phyloP scores from a whole-genome alignment of 2,797 vertebrate species.

The Thripadectes ignobilis region DNA sequence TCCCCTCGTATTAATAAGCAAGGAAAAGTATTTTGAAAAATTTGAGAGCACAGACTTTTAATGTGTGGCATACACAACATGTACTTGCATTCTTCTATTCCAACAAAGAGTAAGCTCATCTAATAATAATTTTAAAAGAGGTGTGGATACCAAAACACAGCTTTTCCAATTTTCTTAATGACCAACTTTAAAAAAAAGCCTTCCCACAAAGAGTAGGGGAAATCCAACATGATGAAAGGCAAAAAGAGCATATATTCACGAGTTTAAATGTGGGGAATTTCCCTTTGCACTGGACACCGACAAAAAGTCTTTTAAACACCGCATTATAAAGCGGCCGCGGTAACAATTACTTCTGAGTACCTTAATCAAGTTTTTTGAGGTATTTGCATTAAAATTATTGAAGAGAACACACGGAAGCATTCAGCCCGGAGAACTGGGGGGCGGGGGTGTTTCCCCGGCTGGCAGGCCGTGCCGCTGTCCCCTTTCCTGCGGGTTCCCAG shows the following conservation, averaged over 20 bases:
- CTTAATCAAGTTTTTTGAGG: not conserved
- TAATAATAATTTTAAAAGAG: not conserved
- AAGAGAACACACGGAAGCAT: rapidly evolving
- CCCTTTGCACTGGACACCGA: not conserved
- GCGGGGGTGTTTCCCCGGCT: not conserved
- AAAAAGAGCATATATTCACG: not conserved
- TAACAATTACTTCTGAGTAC: not conserved
- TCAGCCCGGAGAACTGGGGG: rapidly evolving
- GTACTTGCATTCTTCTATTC: not conserved
- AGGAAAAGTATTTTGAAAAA: not conserved
- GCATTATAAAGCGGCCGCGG: not conserved
- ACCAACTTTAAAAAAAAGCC: not conserved
- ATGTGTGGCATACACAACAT: rapidly evolving
- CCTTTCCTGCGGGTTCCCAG: rapidly evolving
- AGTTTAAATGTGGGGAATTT: not conserved
- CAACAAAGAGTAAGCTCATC: not conserved
- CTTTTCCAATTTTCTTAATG: not conserved
- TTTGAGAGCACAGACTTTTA: not conserved
- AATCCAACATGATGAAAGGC: not conserved
- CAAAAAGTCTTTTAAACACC: not conserved
- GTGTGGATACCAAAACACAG: not conserved
- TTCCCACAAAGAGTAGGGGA: not conserved
- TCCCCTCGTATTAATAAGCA: not conserved
- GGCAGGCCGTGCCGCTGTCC: rapidly evolving
- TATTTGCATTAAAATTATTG: not conserved